Conservation (phyloP, 2,888 invertebrate species). For the Rambutsinella grinnellia region DNA sequence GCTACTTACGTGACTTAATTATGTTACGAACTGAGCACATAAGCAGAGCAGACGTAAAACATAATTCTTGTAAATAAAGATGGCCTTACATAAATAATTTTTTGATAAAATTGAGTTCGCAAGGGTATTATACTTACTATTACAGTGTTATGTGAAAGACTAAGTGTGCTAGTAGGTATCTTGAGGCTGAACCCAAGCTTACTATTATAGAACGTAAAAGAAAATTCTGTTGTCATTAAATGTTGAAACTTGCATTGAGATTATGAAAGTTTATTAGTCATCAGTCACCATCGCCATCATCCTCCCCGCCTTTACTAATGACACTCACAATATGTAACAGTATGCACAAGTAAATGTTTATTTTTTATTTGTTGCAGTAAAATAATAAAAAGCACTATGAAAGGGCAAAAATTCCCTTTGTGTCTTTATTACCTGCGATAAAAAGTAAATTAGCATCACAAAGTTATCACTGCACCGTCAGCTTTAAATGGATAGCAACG, state of each 20-base stretch:
- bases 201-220: too few species aligned
- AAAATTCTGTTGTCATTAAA: slow-evolving; percentile 6
- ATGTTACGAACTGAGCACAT: too few species aligned
- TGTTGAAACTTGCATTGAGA: slow-evolving; percentile 45
- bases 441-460: neutral
- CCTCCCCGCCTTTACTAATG: neutral
- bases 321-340: neutral
- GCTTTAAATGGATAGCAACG: neutral
- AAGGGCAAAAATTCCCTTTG: neutral
- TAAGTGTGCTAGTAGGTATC: too few species aligned
- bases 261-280: slow-evolving; percentile 43
- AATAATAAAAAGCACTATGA: neutral
- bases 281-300: neutral
- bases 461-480: slow-evolving; percentile 1
- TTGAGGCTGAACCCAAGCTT: too few species aligned
- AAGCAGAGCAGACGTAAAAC: too few species aligned
- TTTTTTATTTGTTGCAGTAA: neutral
- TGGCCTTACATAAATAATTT: too few species aligned
- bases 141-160: too few species aligned
- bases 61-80: too few species aligned
- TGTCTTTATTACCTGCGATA: slow-evolving; percentile 7
- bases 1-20: too few species aligned
- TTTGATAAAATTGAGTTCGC: too few species aligned
- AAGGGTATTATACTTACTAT: too few species aligned
- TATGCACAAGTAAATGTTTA: too few species aligned